Conservation (phyloP, 2,888 invertebrate genomes). For the Napeogenes sylphis region DNA sequence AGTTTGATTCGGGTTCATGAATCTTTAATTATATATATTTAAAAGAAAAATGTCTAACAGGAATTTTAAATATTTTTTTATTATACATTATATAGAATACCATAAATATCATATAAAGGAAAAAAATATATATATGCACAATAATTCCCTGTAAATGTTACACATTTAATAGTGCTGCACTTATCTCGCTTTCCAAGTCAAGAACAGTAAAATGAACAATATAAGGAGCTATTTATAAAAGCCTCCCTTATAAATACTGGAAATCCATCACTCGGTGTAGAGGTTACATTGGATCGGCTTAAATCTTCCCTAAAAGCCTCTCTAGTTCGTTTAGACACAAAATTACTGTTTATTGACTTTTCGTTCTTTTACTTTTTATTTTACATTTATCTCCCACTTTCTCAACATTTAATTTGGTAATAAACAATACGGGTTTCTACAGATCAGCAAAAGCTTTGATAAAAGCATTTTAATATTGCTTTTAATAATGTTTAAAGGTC, state of each 20-base stretch:
- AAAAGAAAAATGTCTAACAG: no score
- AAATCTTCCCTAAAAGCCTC: constrained; percentile 19
- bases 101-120: no score
- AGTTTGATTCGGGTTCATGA: no score
- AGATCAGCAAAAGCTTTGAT: no score
- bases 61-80: no score
- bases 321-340: constrained; percentile 8
- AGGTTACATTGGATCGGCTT: constrained; percentile 19
- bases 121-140: neutral
- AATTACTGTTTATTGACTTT: constrained; percentile 1
- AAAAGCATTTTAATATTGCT: no score
- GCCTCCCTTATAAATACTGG: constrained; percentile 21
- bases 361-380: neutral
- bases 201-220: constrained; percentile 8
- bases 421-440: no score
- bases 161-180: neutral
- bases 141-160: neutral
- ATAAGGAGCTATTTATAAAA: constrained; percentile 24
- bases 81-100: no score
- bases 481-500: no score
- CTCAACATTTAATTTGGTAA: no score
- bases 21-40: no score
- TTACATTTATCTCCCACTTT: no score
- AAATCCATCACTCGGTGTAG: constrained; percentile 25
- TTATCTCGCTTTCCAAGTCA: constrained; percentile 9